These are phyloP conservation scores for Ctenochaetus hawaiiensis DNA, from an alignment of 2,797 vertebrate genomes.

Conservation along the genomic window DNA sequence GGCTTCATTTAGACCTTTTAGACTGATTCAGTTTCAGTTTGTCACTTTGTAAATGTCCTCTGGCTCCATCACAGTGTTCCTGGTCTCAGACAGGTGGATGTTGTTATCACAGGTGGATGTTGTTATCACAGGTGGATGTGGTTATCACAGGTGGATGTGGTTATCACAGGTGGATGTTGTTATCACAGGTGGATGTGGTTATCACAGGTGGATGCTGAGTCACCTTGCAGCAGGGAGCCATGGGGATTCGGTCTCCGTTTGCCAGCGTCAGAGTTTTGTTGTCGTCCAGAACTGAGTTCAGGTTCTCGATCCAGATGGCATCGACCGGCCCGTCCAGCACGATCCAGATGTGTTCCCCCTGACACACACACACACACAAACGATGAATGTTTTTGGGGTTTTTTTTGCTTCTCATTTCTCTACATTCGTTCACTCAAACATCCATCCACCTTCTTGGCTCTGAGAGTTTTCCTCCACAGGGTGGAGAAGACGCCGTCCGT, in stretches of 20 bases:
- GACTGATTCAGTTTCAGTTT: background rate
- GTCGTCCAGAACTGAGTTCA: conserved; percentile 87
- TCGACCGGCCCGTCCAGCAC: conserved; percentile 88
- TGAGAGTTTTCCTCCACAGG: conserved; percentile 91
- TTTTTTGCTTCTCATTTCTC: no score
- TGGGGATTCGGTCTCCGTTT: conserved; percentile 86
- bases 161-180: no score
- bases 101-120: no score
- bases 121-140: background rate
- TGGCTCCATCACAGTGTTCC: background rate
- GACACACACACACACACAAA: conserved; percentile 27
- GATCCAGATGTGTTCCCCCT: conserved; percentile 87
- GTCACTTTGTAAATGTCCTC: no score
- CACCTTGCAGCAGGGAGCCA: conserved; percentile 86
- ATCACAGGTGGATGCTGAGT: background rate
- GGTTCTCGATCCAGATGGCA: conserved; percentile 88
- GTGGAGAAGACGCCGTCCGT: conserved; percentile 91
- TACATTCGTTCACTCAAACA: background rate
- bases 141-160: background rate
- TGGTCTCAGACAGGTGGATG: background rate
- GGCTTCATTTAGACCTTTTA: background rate
- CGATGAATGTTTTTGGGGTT: no score
- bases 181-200: background rate
- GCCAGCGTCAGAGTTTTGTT: conserved; percentile 87
- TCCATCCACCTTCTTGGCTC: conserved; percentile 87